Conservation (phyloP, 2,797 vertebrate genomes). For the Esox lucius region DNA sequence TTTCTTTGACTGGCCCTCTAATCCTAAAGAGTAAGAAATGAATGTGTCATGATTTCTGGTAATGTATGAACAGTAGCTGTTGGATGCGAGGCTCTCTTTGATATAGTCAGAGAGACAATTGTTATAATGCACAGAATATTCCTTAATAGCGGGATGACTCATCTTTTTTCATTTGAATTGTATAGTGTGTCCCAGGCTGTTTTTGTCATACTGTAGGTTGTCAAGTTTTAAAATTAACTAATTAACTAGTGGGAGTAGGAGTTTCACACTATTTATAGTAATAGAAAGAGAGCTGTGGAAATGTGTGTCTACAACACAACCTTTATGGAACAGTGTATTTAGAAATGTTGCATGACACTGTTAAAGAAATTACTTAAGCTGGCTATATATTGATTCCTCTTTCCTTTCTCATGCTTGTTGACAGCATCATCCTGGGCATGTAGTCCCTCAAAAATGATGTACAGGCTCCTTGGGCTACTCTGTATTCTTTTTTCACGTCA, state of each 20-base stretch:
- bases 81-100: background rate
- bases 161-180: background rate
- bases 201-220: background rate
- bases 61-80: background rate
- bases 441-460: too few relatives aligned
- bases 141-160: background rate
- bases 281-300: too few relatives aligned
- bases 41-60: background rate
- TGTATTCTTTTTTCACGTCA: too few relatives aligned
- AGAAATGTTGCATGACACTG: too few relatives aligned
- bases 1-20: slow-evolving; percentile 18
- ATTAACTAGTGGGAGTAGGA: background rate
- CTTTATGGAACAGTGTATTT: too few relatives aligned
- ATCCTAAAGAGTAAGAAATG: slow-evolving; percentile 6
- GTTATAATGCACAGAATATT: background rate
- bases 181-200: background rate
- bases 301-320: too few relatives aligned
- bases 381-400: too few relatives aligned
- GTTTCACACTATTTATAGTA: background rate
- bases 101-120: background rate
- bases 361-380: too few relatives aligned
- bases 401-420: too few relatives aligned
- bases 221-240: background rate
- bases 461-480: too few relatives aligned
- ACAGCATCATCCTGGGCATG: too few relatives aligned